phyloP scores from a whole-genome alignment of 2,888 invertebrate species.

The Eupithecia abbreviata region DNA sequence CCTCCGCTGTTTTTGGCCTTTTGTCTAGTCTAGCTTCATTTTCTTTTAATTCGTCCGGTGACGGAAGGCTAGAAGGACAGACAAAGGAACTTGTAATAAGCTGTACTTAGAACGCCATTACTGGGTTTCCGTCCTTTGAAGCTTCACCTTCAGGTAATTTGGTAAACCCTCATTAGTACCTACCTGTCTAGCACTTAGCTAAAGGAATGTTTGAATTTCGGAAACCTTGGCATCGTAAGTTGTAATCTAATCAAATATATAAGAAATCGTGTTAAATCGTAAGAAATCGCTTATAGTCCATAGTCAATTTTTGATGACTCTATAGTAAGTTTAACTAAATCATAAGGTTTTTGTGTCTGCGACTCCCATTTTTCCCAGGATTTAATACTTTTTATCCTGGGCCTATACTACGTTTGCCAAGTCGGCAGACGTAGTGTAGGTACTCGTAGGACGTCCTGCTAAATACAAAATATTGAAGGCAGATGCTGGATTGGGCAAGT shows the following conservation, averaged over 20 bases:
- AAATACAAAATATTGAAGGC: too few species aligned
- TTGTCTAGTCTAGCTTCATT: not conserved
- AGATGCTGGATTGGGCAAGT: too few species aligned
- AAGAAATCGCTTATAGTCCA: not conserved
- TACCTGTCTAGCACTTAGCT: not conserved
- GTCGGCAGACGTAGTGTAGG: too few species aligned
- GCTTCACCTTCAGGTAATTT: constrained; percentile 24
- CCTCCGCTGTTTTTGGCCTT: not conserved
- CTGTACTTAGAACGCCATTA: constrained; percentile 29
- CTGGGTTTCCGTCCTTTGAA: constrained; percentile 34
- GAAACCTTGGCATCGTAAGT: not conserved
- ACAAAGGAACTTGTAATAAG: constrained; percentile 35
- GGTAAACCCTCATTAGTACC: constrained; percentile 11
- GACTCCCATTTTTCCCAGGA: not conserved
- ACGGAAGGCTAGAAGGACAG: constrained; percentile 34
- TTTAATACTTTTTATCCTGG: not conserved
- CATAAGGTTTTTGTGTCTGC: not conserved
- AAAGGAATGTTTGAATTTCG: not conserved
- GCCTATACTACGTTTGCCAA: too few species aligned
- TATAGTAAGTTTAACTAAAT: not conserved
- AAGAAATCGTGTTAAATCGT: too few species aligned
- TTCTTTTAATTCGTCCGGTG: not conserved
- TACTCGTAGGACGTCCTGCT: too few species aligned
- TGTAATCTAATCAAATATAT: not conserved
- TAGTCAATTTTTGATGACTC: not conserved